Evolutionary conservation across 2,797 vertebrate genomes (phyloP).

Genomic region (Fringilla coelebs): DNA sequence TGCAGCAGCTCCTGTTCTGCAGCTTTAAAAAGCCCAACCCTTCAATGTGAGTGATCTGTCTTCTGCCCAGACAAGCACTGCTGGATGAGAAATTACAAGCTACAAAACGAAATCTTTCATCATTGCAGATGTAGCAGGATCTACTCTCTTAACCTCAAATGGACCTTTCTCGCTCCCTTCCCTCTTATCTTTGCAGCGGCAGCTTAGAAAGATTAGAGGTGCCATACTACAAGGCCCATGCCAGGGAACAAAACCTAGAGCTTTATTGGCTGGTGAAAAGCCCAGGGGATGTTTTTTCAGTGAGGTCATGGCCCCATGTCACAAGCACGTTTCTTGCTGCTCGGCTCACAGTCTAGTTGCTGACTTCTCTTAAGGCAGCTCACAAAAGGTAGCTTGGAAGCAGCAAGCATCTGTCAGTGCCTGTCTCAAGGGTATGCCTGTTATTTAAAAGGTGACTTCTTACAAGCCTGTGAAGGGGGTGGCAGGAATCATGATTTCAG

Average conservation of each 20-base stretch:
- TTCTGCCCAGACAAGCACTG: neutral
- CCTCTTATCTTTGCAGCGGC: neutral
- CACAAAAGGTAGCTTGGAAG: neutral
- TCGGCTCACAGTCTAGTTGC: neutral
- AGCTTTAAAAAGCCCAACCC: neutral
- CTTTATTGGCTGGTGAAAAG: neutral
- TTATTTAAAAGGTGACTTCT: neutral
- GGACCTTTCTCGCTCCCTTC: neutral
- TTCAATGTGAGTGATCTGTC: neutral
- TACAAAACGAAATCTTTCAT: neutral
- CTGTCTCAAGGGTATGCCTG: neutral
- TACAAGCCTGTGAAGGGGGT: neutral
- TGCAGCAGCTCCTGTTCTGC: neutral
- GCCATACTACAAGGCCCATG: neutral
- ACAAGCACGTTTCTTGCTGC: neutral
- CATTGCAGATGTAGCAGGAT: neutral
- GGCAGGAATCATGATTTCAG: neutral
- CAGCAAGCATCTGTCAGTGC: neutral
- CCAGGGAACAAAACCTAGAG: neutral
- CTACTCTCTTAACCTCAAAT: neutral
- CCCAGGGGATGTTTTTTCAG: neutral
- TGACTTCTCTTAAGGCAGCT: neutral
- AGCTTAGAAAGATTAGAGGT: neutral
- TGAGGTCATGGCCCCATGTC: neutral
- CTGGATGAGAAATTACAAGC: neutral